Base-by-base conservation (phyloP, 1,140 invertebrate genomes). In the Bombus pascuorum region DNA sequence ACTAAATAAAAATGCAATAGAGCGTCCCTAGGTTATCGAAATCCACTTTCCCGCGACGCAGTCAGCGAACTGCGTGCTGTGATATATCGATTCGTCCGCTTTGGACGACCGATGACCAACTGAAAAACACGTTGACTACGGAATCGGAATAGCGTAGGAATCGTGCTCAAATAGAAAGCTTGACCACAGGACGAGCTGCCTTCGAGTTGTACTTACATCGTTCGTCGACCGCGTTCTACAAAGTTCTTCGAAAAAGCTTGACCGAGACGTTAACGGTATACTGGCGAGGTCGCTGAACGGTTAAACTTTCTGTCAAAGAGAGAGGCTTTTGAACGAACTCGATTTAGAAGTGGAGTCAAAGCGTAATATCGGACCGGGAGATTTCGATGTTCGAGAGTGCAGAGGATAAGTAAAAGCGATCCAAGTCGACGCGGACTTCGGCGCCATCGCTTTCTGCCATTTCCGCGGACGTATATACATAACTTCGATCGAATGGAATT, bases 1-100 rank as follows among this genome's bases (percentile, higher is more conserved):
- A 92, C 86, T 90, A 90, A 93, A 92, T 92, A 91, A 92, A 92
- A 91, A 92, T 87, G 89, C 90, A 91, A 92, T 91, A 90, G 91
- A 91, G 86, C 92, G 90, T 92, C 87, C 91, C 89, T 80, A 88
- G 87, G 91, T 92, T 93, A 93, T 93, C 91, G 91, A 92, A 92
- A 93, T 93, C 89, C 89, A 92, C 89, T 93, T 92, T 93, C 72
- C 90, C 81, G 83, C 85, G 86, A 81, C 85, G 87, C 87, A 81
- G 71, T 85, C 86, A 86, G 89, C 84, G 76, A 44, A 81, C 87
- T 81, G 89, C 89, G 89, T 65, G 87, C 79, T 68, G 88, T 83
- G 85, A 90, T 90, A 90, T 90, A 90, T 90, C 88, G 89, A 90
- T 90, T 90, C 75, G 88, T 80, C 71, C 59, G 78, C 79, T 74